These are phyloP conservation scores for Nematopogon swammerdamellus DNA, from an alignment of 2,888 invertebrate species.

Conservation along the genomic window DNA sequence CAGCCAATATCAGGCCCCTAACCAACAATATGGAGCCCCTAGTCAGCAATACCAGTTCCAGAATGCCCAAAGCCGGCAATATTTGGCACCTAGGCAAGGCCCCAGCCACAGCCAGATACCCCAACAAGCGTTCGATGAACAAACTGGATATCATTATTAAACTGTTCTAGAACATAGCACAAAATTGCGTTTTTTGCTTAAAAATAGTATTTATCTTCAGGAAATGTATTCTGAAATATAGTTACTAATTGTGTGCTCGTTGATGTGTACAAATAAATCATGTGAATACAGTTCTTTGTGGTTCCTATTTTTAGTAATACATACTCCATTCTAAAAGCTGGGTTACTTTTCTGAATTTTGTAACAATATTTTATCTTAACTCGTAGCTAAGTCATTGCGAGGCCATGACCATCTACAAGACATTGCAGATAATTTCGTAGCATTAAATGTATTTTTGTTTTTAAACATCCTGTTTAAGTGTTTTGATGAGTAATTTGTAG, in stretches of 20 bases:
- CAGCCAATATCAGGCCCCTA: neutral
- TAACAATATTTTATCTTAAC: too few relatives aligned
- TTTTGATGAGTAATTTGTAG: too few relatives aligned
- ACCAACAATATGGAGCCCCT: conserved; percentile 3
- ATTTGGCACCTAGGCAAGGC: conserved; percentile 28
- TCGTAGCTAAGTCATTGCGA: too few relatives aligned
- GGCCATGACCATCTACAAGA: too few relatives aligned
- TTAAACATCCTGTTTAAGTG: too few relatives aligned
- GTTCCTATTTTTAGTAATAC: too few relatives aligned
- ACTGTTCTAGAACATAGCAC: neutral
- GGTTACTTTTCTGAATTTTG: too few relatives aligned
- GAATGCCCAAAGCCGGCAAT: conserved; percentile 23
- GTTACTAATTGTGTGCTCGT: neutral
- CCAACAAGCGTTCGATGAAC: conserved; percentile 38
- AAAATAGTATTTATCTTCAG: neutral
- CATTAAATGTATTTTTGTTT: too few relatives aligned
- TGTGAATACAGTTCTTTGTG: too few relatives aligned
- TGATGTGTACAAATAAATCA: too few relatives aligned
- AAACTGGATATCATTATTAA: conserved; percentile 40
- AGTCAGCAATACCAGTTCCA: neutral
- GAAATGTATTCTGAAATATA: neutral
- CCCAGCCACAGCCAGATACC: conserved; percentile 24
- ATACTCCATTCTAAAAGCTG: too few relatives aligned
- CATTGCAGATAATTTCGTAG: too few relatives aligned
- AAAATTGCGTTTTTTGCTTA: neutral